A percentile compares a stretch with the other conserved stretches of the same genome.
Conservation (phyloP, 2,888 invertebrate genomes). For the Cerceris rybyensis region DNA sequence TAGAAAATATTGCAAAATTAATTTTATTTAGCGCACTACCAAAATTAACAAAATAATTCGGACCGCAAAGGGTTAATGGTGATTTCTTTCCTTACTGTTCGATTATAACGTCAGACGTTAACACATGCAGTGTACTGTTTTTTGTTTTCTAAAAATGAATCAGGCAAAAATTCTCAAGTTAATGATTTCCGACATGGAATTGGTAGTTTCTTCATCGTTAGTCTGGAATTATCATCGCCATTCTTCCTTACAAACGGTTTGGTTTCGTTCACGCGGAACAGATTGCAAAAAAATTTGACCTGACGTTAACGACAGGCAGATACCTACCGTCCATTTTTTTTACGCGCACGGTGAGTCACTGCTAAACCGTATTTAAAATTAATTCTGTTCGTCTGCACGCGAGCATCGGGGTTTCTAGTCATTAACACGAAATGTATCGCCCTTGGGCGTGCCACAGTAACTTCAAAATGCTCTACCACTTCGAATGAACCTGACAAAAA, state of each 20-base stretch:
- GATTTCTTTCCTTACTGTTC: too few relatives aligned
- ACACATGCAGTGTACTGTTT: too few relatives aligned
- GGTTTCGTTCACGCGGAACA: background rate
- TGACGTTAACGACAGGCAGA: constrained; percentile 28
- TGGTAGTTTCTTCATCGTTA: background rate
- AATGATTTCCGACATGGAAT: background rate
- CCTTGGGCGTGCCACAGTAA: constrained; percentile 24
- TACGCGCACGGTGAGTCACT: constrained; percentile 23
- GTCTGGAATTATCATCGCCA: background rate
- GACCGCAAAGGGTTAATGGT: too few relatives aligned
- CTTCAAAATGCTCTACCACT: constrained; percentile 9
- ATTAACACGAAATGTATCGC: constrained; percentile 40
- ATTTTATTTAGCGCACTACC: too few relatives aligned
- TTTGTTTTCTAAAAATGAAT: too few relatives aligned
- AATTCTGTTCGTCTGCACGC: constrained; percentile 43
- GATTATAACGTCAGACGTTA: too few relatives aligned
- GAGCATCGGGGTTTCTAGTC: constrained; percentile 33
- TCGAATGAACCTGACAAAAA: constrained; percentile 24
- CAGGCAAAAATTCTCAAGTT: too few relatives aligned
- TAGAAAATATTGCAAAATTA: too few relatives aligned
- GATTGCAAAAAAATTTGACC: constrained; percentile 9
- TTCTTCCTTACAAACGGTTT: background rate
- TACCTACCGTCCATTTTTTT: constrained; percentile 9
- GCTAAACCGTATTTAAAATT: constrained; percentile 34
- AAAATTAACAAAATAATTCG: too few relatives aligned